Percentiles rank a stretch among this genome's conserved stretches.
phyloP scores from a whole-genome alignment of 2,113 vertebrate species.

The Panurus biarmicus region DNA sequence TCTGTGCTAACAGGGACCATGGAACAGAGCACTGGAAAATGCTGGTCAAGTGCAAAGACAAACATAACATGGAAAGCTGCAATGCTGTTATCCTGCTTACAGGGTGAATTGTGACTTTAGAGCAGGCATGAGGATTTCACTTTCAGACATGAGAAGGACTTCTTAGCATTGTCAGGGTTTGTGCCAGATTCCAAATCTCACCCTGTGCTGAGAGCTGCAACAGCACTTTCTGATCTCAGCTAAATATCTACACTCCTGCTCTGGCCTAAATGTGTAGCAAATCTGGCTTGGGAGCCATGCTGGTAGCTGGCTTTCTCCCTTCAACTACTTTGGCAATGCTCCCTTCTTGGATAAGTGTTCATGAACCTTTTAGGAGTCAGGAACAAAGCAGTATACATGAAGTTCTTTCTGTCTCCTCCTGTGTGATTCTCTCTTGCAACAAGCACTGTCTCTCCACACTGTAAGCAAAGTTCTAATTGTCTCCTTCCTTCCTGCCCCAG shows the following conservation, averaged over 20 bases:
- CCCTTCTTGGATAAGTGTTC: not conserved
- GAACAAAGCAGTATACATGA: not conserved
- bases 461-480: not conserved
- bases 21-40: not conserved
- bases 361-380: not conserved
- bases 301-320: not conserved
- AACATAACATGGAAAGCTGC: not conserved
- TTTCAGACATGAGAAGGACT: not conserved
- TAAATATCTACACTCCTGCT: not conserved
- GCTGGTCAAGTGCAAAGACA: not conserved
- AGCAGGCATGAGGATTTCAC: not conserved
- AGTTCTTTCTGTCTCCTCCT: not conserved
- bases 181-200: not conserved
- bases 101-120: not conserved
- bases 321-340: not conserved
- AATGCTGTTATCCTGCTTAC: not conserved
- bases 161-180: not conserved
- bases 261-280: not conserved
- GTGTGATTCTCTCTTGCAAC: not conserved
- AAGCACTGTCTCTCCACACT: not conserved
- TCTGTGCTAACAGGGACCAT: not conserved
- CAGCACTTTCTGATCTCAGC: not conserved
- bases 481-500: not conserved
- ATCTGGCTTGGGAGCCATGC: not conserved
- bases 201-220: not conserved